Conservation (phyloP, 1,140 invertebrate genomes). For the Ganaspis sp. region DNA sequence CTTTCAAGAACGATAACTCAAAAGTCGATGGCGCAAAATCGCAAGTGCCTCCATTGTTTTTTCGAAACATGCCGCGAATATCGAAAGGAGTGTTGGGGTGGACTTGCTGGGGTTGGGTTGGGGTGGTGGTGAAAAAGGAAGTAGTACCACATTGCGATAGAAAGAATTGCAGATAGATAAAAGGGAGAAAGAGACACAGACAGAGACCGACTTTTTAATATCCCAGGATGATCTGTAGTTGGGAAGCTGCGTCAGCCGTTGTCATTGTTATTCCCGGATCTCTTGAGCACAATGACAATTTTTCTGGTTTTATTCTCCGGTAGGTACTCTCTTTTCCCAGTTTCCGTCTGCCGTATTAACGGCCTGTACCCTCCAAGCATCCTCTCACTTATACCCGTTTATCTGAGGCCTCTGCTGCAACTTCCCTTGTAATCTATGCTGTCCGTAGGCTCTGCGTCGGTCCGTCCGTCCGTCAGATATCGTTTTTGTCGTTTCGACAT, state of each 20-base stretch:
- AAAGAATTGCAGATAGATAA: conserved; percentile 46
- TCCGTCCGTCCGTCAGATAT: conserved; percentile 57
- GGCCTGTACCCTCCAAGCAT: conserved; percentile 53
- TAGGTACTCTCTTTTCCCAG: conserved; percentile 63
- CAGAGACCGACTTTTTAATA: conserved; percentile 72
- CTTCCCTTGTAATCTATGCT: conserved; percentile 40
- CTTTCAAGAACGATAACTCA: conserved; percentile 16
- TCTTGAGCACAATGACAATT: conserved; percentile 75
- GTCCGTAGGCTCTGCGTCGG: conserved; percentile 41
- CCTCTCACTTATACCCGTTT: conserved; percentile 45
- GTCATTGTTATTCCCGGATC: conserved; percentile 74
- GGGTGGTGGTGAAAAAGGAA: neutral
- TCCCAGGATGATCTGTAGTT: conserved; percentile 73
- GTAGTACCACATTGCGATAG: conserved; percentile 12
- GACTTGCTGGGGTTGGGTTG: neutral
- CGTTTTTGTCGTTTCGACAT: conserved; percentile 62
- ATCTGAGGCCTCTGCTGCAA: conserved; percentile 20
- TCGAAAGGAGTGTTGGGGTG: conserved; percentile 44
- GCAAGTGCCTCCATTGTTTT: conserved; percentile 61
- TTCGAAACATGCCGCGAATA: conserved; percentile 44
- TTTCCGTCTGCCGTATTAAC: conserved; percentile 69
- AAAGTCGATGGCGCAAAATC: conserved; percentile 55
- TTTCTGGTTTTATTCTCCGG: conserved; percentile 72
- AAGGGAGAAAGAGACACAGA: conserved; percentile 43
- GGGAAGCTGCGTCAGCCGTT: conserved; percentile 72